Evolutionary conservation across 2,113 vertebrate genomes (phyloP).

Genomic region (Pseudolaguvia tuberculata): DNA sequence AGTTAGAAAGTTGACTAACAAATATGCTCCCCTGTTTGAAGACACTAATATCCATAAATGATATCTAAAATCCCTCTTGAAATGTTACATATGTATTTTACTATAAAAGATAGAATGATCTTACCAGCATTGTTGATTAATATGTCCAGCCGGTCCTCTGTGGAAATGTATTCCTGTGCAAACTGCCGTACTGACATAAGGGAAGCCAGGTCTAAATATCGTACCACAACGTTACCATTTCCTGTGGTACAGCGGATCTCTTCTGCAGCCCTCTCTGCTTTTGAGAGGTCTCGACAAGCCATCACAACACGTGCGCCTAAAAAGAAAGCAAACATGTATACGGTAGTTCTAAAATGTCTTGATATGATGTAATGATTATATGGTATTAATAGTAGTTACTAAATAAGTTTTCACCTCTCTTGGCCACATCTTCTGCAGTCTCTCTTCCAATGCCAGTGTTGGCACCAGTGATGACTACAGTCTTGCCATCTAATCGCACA

Average conservation of each 20-base stretch:
- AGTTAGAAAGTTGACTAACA: too few species aligned
- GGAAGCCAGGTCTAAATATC: slow-evolving; percentile 66
- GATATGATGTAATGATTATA: not conserved
- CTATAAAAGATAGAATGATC: not conserved
- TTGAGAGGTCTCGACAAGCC: slow-evolving; percentile 68
- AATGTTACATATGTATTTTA: not conserved
- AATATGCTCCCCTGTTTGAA: not conserved
- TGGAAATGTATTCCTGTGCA: slow-evolving; percentile 59
- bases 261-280: slow-evolving; percentile 59
- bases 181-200: slow-evolving; percentile 63
- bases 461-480: slow-evolving; percentile 70
- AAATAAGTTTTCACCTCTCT: slow-evolving; percentile 58
- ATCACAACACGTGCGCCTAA: slow-evolving; percentile 65
- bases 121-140: slow-evolving; percentile 72
- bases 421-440: slow-evolving; percentile 65
- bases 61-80: not conserved
- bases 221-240: slow-evolving; percentile 65
- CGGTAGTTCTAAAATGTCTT: not conserved
- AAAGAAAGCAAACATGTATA: slow-evolving; percentile 2
- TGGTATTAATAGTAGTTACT: not conserved
- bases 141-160: slow-evolving; percentile 65
- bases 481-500: slow-evolving; percentile 62
- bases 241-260: slow-evolving; percentile 62
- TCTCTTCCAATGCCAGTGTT: slow-evolving; percentile 75
- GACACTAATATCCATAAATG: too few species aligned